These are phyloP conservation scores for Tuberolachnus salignus DNA, from an alignment of 2,888 invertebrate genomes.

Conservation along the genomic window DNA sequence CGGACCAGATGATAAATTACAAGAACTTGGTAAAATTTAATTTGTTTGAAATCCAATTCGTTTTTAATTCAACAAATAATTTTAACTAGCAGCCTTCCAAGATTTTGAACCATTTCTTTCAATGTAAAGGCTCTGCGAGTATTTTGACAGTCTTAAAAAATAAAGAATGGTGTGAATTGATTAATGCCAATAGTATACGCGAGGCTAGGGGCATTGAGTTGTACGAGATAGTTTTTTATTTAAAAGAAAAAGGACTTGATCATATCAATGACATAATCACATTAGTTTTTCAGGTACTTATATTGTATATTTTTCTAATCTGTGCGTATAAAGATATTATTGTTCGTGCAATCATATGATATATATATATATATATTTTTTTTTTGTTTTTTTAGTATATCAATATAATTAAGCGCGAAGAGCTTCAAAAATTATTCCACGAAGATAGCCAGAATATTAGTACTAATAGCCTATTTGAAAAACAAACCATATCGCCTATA, in stretches of 20 bases:
- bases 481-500: slow-evolving; percentile 80
- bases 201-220: slow-evolving; percentile 89
- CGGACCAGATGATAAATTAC: slow-evolving; percentile 81
- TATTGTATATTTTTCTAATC: slow-evolving; percentile 34
- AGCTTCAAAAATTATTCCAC: slow-evolving; percentile 88
- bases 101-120: slow-evolving; percentile 87
- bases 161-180: slow-evolving; percentile 88
- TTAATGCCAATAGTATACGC: slow-evolving; percentile 79
- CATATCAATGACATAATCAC: slow-evolving; percentile 89
- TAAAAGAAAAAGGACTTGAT: slow-evolving; percentile 88
- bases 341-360: no score
- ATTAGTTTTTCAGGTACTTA: slow-evolving; percentile 77
- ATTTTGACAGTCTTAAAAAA: slow-evolving; percentile 85
- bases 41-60: not conserved
- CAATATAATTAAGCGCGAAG: slow-evolving; percentile 59
- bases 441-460: slow-evolving; percentile 84
- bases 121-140: slow-evolving; percentile 96
- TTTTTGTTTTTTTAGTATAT: slow-evolving; percentile 58
- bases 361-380: not conserved
- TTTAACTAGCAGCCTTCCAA: slow-evolving; percentile 81
- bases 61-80: slow-evolving; percentile 30
- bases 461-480: slow-evolving; percentile 84
- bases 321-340: no score
- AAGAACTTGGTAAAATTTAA: slow-evolving; percentile 75
- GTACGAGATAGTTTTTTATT: slow-evolving; percentile 85